These are phyloP conservation scores for Chymomyza fuscimana DNA, from an alignment of 2,888 invertebrate species.

Conservation along the genomic window DNA sequence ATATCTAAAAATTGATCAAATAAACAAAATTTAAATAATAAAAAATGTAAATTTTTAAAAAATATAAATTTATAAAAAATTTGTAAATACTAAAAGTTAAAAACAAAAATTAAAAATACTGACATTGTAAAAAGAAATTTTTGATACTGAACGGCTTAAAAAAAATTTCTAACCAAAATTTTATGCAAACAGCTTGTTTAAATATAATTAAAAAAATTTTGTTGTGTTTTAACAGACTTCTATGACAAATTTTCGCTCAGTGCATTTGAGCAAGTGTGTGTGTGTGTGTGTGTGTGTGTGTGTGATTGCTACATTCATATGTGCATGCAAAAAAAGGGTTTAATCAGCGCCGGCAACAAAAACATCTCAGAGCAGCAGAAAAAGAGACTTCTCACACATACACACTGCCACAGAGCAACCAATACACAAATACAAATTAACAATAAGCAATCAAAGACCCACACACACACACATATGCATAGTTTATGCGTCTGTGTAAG, in stretches of 20 bases:
- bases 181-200: too few relatives aligned
- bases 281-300: slow-evolving; percentile 34
- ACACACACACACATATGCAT: slow-evolving; percentile 14
- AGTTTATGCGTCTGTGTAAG: not conserved
- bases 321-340: slow-evolving; percentile 65
- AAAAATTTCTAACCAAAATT: too few relatives aligned
- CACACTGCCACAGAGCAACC: slow-evolving; percentile 36
- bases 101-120: too few relatives aligned
- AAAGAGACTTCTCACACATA: slow-evolving; percentile 34
- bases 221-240: too few relatives aligned
- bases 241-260: slow-evolving; percentile 10
- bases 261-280: slow-evolving; percentile 25
- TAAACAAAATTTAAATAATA: too few relatives aligned
- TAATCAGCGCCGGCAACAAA: slow-evolving; percentile 59
- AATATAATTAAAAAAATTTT: too few relatives aligned
- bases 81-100: too few relatives aligned
- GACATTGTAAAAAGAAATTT: too few relatives aligned
- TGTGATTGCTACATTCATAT: slow-evolving; percentile 50
- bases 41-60: too few relatives aligned
- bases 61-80: too few relatives aligned
- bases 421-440: slow-evolving; percentile 72
- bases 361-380: slow-evolving; percentile 34
- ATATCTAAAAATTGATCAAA: too few relatives aligned
- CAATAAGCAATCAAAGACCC: slow-evolving; percentile 71
- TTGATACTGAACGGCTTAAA: too few relatives aligned